phyloP scores from a whole-genome alignment of 1,140 invertebrate species.

The Drosophila nannoptera region DNA sequence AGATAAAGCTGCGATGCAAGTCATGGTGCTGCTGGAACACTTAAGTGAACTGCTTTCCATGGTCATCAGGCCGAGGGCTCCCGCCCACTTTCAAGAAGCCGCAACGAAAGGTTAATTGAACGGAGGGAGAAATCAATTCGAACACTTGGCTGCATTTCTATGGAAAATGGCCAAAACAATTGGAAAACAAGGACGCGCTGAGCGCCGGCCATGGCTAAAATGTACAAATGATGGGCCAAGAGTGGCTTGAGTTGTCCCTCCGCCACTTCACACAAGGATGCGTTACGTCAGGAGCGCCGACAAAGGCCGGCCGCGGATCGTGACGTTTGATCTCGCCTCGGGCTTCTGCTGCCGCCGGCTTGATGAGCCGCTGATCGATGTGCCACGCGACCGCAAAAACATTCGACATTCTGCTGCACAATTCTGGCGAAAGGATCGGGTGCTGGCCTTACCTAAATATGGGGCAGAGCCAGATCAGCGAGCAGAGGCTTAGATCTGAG shows the following conservation, averaged over 20 bases:
- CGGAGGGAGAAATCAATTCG: conserved; percentile 65
- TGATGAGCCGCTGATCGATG: conserved; percentile 63
- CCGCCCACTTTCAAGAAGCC: conserved; percentile 67
- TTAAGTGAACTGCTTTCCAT: conserved; percentile 40
- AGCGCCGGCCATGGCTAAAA: conserved; percentile 70
- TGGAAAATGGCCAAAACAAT: conserved; percentile 63
- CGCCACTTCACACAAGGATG: conserved; percentile 53
- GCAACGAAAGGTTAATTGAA: conserved; percentile 72
- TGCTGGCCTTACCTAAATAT: conserved; percentile 6
- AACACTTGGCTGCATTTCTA: conserved; percentile 63
- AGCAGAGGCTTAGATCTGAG: not conserved
- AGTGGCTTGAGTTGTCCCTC: conserved; percentile 24
- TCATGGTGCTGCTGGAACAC: conserved; percentile 23
- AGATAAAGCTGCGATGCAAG: not conserved
- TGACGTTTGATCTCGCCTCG: conserved; percentile 66
- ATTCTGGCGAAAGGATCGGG: conserved; percentile 55
- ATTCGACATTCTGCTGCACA: conserved; percentile 54
- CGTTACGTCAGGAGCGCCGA: conserved; percentile 26
- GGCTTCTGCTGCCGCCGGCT: conserved; percentile 7
- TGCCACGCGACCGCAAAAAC: conserved; percentile 68
- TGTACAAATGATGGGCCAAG: conserved; percentile 64
- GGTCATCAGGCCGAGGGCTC: conserved; percentile 2
- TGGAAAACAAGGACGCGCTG: conserved; percentile 42
- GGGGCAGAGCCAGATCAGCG: not conserved
- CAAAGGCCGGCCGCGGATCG: conserved; percentile 35